A percentile compares a stretch with the other conserved stretches of the same genome.
These are phyloP conservation scores for Lepus townsendii DNA, from an alignment of 2,797 vertebrate genomes.

Conservation along the genomic window DNA sequence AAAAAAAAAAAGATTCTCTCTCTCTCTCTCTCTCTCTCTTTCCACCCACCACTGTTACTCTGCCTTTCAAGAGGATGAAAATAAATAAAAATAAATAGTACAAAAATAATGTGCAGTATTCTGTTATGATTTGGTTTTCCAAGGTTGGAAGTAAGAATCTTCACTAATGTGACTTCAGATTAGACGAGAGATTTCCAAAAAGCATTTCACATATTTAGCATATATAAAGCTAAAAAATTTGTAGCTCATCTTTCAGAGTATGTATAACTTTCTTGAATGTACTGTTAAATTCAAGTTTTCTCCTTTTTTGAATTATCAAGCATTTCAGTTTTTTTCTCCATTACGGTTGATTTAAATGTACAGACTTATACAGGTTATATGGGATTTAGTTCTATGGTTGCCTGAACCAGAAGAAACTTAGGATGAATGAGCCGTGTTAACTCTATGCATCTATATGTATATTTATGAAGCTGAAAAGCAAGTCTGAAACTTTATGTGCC, in stretches of 20 bases:
- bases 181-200: constrained; percentile 41
- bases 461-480: constrained; percentile 79
- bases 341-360: constrained; percentile 71
- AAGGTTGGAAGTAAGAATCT: constrained; percentile 32
- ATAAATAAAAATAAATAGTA: too few species aligned
- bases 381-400: constrained; percentile 54
- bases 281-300: constrained; percentile 60
- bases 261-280: background rate
- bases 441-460: constrained; percentile 39
- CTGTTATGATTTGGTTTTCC: constrained; percentile 7
- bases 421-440: constrained; percentile 69
- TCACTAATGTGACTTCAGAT: constrained; percentile 25
- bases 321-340: background rate
- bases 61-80: too few species aligned
- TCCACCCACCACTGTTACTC: too few species aligned
- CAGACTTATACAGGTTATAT: constrained; percentile 23
- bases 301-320: constrained; percentile 62
- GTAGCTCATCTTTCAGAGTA: background rate
- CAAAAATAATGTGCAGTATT: background rate
- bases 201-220: background rate
- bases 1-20: too few species aligned
- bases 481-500: constrained; percentile 60
- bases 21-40: too few species aligned
- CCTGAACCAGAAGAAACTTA: constrained; percentile 64
- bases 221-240: background rate